phyloP scores from a whole-genome alignment of 2,113 vertebrate genomes.

The Trichomycterus rosablanca region DNA sequence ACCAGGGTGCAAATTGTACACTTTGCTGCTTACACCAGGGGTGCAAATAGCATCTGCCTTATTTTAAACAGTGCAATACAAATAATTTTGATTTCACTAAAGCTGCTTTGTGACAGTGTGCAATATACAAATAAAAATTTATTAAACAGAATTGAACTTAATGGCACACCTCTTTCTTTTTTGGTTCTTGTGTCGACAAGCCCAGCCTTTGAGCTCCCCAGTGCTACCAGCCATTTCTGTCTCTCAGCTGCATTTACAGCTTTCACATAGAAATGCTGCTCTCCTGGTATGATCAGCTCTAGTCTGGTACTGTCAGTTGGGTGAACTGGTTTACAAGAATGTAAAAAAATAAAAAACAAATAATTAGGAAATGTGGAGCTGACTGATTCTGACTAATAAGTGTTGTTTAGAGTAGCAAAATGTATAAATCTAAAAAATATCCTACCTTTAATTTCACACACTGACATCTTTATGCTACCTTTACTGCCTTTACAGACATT shows the following conservation, averaged over 20 bases:
- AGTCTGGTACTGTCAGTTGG: slow-evolving; percentile 65
- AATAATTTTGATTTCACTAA: too few relatives aligned
- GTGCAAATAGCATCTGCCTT: too few relatives aligned
- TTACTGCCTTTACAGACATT: slow-evolving; percentile 94
- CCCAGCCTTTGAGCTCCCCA: slow-evolving; percentile 79
- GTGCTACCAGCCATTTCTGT: slow-evolving; percentile 78
- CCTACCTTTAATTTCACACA: slow-evolving; percentile 95
- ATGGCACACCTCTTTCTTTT: slow-evolving; percentile 65
- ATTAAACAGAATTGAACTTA: background rate
- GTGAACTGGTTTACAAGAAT: slow-evolving; percentile 59
- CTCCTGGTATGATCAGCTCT: slow-evolving; percentile 76
- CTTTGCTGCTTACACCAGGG: too few relatives aligned
- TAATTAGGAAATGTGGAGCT: too few relatives aligned
- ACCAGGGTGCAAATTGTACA: too few relatives aligned
- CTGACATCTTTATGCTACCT: slow-evolving; percentile 93
- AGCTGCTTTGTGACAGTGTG: too few relatives aligned
- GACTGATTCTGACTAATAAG: too few relatives aligned
- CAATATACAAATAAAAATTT: too few relatives aligned
- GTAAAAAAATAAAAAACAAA: background rate
- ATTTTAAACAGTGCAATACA: too few relatives aligned
- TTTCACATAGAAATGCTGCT: slow-evolving; percentile 78
- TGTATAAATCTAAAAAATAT: too few relatives aligned
- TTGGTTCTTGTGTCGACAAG: slow-evolving; percentile 66
- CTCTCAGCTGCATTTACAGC: slow-evolving; percentile 75
- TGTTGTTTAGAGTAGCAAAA: too few relatives aligned